Conservation (phyloP, 2,797 vertebrate genomes). For the Cercopithecus petaurista region DNA sequence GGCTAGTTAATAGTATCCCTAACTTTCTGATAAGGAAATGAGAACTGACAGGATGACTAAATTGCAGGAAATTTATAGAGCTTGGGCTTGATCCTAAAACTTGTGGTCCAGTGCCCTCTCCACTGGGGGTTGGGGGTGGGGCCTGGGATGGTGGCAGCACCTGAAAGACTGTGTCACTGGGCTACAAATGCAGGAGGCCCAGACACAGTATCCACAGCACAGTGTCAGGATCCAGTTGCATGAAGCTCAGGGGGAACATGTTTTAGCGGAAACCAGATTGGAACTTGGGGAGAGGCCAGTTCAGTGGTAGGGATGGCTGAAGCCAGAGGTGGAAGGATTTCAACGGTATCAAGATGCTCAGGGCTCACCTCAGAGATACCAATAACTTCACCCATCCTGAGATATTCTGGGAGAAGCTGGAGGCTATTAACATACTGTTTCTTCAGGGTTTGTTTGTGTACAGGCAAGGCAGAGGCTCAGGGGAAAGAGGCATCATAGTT, state of each 20-base stretch:
- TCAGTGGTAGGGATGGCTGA: neutral
- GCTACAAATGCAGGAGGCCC: neutral
- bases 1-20: neutral
- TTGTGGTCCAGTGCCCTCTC: neutral
- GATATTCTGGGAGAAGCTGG: neutral
- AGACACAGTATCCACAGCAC: neutral
- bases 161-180: neutral
- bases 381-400: neutral
- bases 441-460: neutral
- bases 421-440: neutral
- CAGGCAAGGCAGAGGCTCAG: neutral
- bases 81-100: neutral
- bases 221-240: neutral
- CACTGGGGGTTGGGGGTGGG: neutral
- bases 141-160: too few relatives aligned
- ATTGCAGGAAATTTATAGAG: neutral
- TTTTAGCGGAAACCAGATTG: neutral
- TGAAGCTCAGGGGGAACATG: fast-evolving
- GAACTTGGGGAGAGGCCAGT: neutral
- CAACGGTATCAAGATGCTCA: neutral
- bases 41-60: neutral
- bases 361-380: neutral
- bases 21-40: neutral
- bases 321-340: neutral
- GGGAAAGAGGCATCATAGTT: neutral